Evolutionary conservation across 1,140 invertebrate species (phyloP).

Genomic region (Berghia stephanieae): DNA sequence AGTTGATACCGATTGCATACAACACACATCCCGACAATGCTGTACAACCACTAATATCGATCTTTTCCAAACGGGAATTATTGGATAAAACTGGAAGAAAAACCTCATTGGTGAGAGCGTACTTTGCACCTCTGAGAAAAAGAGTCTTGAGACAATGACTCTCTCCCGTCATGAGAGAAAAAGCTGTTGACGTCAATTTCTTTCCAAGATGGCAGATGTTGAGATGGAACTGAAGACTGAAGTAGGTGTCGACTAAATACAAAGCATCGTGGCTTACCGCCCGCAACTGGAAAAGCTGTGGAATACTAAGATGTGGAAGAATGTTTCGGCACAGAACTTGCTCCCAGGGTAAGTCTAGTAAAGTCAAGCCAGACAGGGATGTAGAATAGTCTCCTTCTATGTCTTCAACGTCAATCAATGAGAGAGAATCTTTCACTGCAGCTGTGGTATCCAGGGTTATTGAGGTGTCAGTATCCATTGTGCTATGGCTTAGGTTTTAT

Average conservation of each 20-base stretch:
- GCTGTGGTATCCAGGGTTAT: no score
- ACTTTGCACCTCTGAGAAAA: constrained; percentile 58
- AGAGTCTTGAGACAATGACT: constrained; percentile 44
- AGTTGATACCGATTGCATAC: constrained; percentile 52
- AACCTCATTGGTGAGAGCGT: constrained; percentile 59
- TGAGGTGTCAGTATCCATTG: no score
- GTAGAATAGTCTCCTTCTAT: no score
- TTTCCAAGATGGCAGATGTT: constrained; percentile 43
- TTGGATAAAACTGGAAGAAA: constrained; percentile 53
- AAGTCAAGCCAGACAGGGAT: no score
- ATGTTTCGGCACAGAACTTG: constrained; percentile 53
- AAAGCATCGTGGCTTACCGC: constrained; percentile 37
- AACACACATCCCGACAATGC: constrained; percentile 52
- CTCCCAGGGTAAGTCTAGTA: constrained; percentile 57
- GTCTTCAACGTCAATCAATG: no score
- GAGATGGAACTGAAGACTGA: constrained; percentile 40
- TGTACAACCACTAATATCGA: constrained; percentile 60
- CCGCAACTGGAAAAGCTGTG: constrained; percentile 48
- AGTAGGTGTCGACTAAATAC: constrained; percentile 47
- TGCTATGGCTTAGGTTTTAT: no score
- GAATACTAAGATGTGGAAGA: constrained; percentile 43
- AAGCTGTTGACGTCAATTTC: constrained; percentile 43
- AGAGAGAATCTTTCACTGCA: no score
- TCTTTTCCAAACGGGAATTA: constrained; percentile 48
- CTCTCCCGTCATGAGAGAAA: constrained; percentile 47